Evolutionary conservation across 92 coral and sea anemone genomes (phyloP).

Genomic region (Epizoanthus illoricatus): DNA sequence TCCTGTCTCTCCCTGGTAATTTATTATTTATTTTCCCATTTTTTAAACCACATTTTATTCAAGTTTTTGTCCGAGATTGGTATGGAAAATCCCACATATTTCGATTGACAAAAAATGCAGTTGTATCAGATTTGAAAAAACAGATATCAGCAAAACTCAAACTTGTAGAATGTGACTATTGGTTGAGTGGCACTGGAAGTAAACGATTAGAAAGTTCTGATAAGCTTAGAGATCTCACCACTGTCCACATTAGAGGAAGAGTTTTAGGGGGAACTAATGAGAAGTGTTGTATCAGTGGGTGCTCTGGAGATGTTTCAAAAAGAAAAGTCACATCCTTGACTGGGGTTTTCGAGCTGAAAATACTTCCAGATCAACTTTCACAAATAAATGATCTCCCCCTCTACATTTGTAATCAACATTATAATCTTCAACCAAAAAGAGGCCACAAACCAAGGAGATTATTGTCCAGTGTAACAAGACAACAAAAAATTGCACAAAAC

Average conservation of each 20-base stretch:
- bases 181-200: neutral
- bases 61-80: neutral
- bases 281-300: neutral
- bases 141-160: neutral
- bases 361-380: neutral
- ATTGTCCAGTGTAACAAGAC: neutral
- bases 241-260: neutral
- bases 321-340: neutral
- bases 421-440: conserved; percentile 1
- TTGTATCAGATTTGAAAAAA: neutral
- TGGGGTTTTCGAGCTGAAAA: neutral
- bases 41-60: neutral
- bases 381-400: neutral
- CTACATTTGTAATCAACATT: neutral
- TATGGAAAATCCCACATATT: neutral
- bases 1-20: neutral
- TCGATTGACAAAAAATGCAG: neutral
- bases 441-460: neutral
- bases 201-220: neutral
- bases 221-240: neutral
- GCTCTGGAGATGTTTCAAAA: neutral
- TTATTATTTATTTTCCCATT: neutral
- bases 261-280: neutral
- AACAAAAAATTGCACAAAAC: neutral
- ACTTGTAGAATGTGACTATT: too few species aligned